A percentile compares a stretch with the other conserved stretches of the same genome.
phyloP scores from a whole-genome alignment of 1,140 invertebrate genomes.

The Papilio xuthus region DNA sequence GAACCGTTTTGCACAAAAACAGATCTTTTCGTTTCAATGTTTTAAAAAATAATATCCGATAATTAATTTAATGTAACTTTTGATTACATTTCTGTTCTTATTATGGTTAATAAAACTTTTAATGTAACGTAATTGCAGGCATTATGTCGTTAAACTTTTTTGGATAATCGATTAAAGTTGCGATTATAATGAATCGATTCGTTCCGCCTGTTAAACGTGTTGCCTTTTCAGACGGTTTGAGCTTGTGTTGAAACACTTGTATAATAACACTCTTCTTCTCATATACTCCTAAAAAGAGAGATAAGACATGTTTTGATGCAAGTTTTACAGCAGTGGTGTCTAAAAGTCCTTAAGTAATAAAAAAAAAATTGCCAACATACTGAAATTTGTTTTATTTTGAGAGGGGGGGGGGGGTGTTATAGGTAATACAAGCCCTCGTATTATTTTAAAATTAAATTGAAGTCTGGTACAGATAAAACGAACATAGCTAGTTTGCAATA shows the following conservation, averaged over 20 bases:
- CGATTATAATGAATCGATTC: slow-evolving; percentile 20
- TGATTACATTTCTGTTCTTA: background rate
- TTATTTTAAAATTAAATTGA: too few species aligned
- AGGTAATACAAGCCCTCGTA: too few species aligned
- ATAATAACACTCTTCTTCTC: too few species aligned
- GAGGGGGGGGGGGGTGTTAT: too few species aligned
- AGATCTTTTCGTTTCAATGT: background rate
- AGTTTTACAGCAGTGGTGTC: too few species aligned
- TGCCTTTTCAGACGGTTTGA: background rate
- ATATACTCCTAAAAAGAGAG: too few species aligned
- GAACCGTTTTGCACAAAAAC: background rate
- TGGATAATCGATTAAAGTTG: slow-evolving; percentile 26
- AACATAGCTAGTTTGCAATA: background rate
- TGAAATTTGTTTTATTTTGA: too few species aligned
- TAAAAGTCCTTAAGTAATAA: too few species aligned
- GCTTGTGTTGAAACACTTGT: too few species aligned
- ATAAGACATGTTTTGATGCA: too few species aligned
- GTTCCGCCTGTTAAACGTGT: slow-evolving; percentile 1
- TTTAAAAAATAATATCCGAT: background rate
- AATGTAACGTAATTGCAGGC: slow-evolving; percentile 1
- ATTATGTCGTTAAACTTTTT: slow-evolving; percentile 19
- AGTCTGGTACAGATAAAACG: too few species aligned
- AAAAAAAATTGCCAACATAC: too few species aligned
- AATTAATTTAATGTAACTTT: background rate
- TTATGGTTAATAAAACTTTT: slow-evolving; percentile 13